A percentile compares a stretch with the other conserved stretches of the same genome.
phyloP scores from a whole-genome alignment of 1,140 invertebrate genomes.

The Capitella teleta region DNA sequence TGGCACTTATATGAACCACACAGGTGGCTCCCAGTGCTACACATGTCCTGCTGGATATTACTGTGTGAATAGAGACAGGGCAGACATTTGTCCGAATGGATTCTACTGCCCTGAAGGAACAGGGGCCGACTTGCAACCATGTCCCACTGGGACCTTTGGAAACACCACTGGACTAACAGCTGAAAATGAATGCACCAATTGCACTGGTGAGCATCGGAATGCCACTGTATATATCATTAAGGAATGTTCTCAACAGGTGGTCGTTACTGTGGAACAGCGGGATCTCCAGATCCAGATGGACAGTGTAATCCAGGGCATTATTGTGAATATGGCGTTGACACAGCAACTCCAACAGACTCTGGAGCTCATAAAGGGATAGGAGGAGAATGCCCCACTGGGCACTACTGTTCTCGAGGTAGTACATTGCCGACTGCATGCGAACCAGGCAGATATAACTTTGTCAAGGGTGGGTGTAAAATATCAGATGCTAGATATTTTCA shows the following conservation, averaged over 20 bases:
- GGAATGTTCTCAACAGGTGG: constrained; percentile 19
- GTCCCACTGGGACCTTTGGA: constrained; percentile 31
- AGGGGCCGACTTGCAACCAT: constrained; percentile 28
- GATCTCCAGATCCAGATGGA: constrained; percentile 22
- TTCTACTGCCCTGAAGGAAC: constrained; percentile 35
- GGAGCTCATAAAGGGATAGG: constrained; percentile 23
- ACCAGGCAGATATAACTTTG: constrained; percentile 25
- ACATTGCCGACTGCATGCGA: constrained; percentile 19
- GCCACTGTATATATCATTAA: not conserved
- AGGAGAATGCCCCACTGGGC: constrained; percentile 26
- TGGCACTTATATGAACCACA: constrained; percentile 26
- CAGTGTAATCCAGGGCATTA: constrained; percentile 29
- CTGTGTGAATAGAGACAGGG: constrained; percentile 32
- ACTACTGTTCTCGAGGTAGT: constrained; percentile 30
- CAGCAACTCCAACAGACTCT: constrained; percentile 22
- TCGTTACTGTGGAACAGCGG: constrained; percentile 29
- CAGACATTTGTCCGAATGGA: constrained; percentile 29
- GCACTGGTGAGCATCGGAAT: constrained; percentile 22
- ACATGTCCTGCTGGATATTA: constrained; percentile 34
- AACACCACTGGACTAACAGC: constrained; percentile 25
- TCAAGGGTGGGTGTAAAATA: constrained; percentile 19
- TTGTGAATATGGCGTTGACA: constrained; percentile 34
- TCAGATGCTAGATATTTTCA: too few relatives aligned
- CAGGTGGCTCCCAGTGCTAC: constrained; percentile 20
- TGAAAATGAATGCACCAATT: constrained; percentile 27